Evolutionary conservation across 2,888 invertebrate species (phyloP), one percentile per base, ranked within the genome.

Genomic region (Muschampia plurimacula): DNA sequence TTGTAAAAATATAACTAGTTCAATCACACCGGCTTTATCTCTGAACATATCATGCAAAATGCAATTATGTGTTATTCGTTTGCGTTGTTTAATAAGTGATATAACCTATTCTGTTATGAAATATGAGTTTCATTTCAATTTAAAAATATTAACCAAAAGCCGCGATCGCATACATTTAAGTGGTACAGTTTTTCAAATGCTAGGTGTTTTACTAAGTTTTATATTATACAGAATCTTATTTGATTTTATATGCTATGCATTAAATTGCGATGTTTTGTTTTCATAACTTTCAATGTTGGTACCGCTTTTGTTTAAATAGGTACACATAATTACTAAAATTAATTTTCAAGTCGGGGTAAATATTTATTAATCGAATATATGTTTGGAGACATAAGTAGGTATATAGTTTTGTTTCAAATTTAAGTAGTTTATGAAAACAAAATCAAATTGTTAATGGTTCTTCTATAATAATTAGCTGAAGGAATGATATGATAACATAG

Each of bases 11-110:
- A 22, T 69, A 12, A 36, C 41, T 28, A 44, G 70, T 70, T 70
- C 70, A 70, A 57, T 70, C 64, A 70, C 70, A 70, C 57, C 9
- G 44, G 8, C 12, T 44, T 64, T 70, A 65, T 65, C 64, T 36
- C 15, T 7, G 39, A 64, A 64, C 64, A 55, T n/a, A 57, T 57
- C 55, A 41, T 15, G 39, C 52, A 10, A 6, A 57, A 64, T 57
- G 57, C 44, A 64, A 46, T 59, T 70, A 57, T 9, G 15, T 36
- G 32, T 22, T 55, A 64, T 57, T 64, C 15, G 68, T 46, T 62
- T 68, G 46, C 41, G 22, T 67, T 46, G n/a, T n/a, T 59, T 49
- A 13, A 64, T 28, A 12, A 8, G 1, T 28, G 6, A 8, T 52
- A 52, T 52, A 15, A 6, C n/a, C 10, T 44, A 12, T 12, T 44